Evolutionary conservation across 2,888 invertebrate genomes (phyloP).

Genomic region (Lasioglossum vierecki): DNA sequence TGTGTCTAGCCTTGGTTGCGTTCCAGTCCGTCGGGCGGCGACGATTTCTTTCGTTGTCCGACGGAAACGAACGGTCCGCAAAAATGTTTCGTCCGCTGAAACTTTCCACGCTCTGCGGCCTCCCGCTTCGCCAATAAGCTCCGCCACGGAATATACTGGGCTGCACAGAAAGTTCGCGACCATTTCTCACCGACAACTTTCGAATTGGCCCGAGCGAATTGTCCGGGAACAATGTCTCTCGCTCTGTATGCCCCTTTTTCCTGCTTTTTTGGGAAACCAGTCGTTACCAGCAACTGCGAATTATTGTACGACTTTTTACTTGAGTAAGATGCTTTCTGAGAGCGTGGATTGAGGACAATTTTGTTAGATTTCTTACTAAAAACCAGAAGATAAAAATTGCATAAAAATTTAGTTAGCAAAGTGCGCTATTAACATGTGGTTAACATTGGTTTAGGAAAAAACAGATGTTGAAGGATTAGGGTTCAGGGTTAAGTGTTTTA

Average conservation of each 20-base stretch:
- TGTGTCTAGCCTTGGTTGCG: background rate
- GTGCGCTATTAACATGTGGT: too few species aligned
- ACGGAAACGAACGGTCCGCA: constrained; percentile 4
- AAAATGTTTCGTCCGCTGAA: constrained; percentile 19
- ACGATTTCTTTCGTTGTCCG: background rate
- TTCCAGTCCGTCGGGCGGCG: background rate
- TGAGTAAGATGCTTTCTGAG: background rate
- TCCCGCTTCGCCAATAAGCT: constrained; percentile 19
- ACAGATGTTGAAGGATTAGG: too few species aligned
- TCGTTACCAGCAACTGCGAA: background rate
- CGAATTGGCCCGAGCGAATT: background rate
- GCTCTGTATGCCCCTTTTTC: background rate
- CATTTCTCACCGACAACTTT: background rate
- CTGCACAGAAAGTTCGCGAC: constrained; percentile 1
- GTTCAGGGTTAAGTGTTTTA: too few species aligned
- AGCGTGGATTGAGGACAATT: background rate
- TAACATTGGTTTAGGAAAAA: too few species aligned
- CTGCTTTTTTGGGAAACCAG: background rate
- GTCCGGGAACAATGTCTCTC: background rate
- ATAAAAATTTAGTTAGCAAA: background rate
- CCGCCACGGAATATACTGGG: constrained; percentile 6
- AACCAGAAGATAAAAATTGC: background rate
- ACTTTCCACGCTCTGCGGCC: constrained; percentile 16
- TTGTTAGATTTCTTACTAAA: background rate
- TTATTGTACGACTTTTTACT: background rate